Evolutionary conservation across 2,113 vertebrate genomes (phyloP).

Genomic region (Microcebus tavaratra): DNA sequence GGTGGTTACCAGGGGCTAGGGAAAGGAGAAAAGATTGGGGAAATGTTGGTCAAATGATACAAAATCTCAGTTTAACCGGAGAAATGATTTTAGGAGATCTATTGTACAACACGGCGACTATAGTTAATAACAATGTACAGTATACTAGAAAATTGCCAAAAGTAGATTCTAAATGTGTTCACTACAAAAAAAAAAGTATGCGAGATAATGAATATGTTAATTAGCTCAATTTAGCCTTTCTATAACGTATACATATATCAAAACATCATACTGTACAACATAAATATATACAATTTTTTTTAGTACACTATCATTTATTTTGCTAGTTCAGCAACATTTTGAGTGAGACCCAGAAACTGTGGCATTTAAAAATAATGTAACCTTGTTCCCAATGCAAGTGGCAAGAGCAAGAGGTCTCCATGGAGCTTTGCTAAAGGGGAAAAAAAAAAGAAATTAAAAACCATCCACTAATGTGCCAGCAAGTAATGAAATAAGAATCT

Average conservation of each 20-base stretch:
- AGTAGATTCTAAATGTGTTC: not conserved
- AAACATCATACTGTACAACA: not conserved
- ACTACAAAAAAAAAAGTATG: not conserved
- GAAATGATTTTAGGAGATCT: not conserved
- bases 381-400: slow-evolving; percentile 69
- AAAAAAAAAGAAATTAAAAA: slow-evolving; percentile 91
- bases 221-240: not conserved
- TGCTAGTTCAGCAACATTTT: slow-evolving; percentile 74
- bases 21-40: not conserved
- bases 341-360: slow-evolving; percentile 51
- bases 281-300: not conserved
- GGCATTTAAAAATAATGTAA: slow-evolving; percentile 78
- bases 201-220: not conserved
- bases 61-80: not conserved
- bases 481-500: slow-evolving; percentile 97
- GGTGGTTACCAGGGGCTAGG: not conserved
- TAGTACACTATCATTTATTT: not conserved
- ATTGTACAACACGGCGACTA: not conserved
- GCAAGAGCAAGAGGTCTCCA: slow-evolving; percentile 83
- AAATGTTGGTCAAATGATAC: not conserved
- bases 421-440: slow-evolving; percentile 82
- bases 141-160: not conserved
- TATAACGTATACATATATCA: not conserved
- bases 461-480: slow-evolving; percentile 93
- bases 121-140: not conserved